phyloP scores from a whole-genome alignment of 2,888 invertebrate genomes.

The Drosophila picticornis region DNA sequence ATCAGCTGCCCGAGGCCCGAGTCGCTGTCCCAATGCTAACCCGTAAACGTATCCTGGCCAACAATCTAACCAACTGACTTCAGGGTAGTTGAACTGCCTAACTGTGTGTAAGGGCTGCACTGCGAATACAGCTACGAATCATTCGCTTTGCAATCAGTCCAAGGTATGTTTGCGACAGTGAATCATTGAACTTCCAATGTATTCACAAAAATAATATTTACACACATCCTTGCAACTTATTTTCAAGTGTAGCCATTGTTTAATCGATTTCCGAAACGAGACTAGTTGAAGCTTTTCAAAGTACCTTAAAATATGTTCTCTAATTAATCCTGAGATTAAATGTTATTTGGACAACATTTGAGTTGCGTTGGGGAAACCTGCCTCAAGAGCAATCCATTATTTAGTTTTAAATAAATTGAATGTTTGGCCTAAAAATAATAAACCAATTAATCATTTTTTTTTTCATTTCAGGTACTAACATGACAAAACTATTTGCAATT shows the following conservation, averaged over 20 bases:
- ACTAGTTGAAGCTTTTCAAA: neutral
- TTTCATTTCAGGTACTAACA: constrained; percentile 63
- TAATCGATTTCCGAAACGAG: neutral
- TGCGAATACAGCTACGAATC: constrained; percentile 26
- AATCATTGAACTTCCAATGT: neutral
- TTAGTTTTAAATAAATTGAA: neutral
- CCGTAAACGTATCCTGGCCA: constrained; percentile 68
- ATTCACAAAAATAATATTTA: neutral
- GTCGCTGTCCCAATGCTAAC: constrained; percentile 53
- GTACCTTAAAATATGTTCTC: neutral
- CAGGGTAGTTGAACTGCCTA: constrained; percentile 69
- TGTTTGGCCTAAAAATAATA: constrained; percentile 6
- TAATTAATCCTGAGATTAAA: neutral
- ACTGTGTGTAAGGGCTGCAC: constrained; percentile 33
- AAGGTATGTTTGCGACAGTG: neutral
- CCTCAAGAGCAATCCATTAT: neutral
- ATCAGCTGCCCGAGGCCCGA: constrained; percentile 64
- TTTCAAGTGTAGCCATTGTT: constrained; percentile 1
- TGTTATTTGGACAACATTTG: neutral
- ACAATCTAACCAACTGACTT: constrained; percentile 65
- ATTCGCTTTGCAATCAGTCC: constrained; percentile 1
- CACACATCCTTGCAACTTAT: neutral
- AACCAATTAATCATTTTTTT: constrained; percentile 17
- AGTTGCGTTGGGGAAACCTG: neutral
- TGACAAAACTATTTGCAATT: constrained; percentile 37